Evolutionary conservation across 2,888 invertebrate species (phyloP).

Genomic region (Melipona bicolor): DNA sequence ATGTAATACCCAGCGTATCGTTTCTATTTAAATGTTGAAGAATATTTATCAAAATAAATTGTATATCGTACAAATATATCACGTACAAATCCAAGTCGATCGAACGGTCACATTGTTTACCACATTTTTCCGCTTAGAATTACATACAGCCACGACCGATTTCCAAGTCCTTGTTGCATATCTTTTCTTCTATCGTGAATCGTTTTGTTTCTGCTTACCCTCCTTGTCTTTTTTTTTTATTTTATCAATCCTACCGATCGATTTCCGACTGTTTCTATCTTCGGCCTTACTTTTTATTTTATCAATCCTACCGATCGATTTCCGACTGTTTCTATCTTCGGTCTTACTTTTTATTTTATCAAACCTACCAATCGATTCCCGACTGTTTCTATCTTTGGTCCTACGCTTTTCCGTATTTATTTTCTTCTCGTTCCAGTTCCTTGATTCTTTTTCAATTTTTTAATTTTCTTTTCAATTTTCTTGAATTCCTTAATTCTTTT

Average conservation of each 20-base stretch:
- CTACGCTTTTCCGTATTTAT: conserved; percentile 38
- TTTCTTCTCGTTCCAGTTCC: conserved; percentile 1
- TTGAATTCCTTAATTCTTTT: no score
- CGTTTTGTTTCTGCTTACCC: conserved; percentile 55
- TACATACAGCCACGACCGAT: conserved; percentile 32
- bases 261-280: conserved; percentile 8
- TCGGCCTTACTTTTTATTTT: background rate
- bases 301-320: conserved; percentile 29
- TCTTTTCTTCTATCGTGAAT: conserved; percentile 46
- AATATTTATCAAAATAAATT: conserved; percentile 23
- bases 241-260: conserved; percentile 34
- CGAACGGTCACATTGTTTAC: conserved; percentile 25
- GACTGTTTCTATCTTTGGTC: conserved; percentile 15
- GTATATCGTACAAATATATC: background rate
- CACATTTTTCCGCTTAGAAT: conserved; percentile 39
- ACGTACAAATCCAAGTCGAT: conserved; percentile 9
- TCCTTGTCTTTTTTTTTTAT: conserved; percentile 36
- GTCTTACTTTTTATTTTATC: conserved; percentile 22
- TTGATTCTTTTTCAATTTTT: background rate
- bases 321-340: conserved; percentile 3
- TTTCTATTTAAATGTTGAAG: background rate
- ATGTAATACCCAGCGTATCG: conserved; percentile 3
- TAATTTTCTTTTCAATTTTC: no score
- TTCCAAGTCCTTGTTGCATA: conserved; percentile 52
- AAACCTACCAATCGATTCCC: conserved; percentile 13